Conservation (phyloP, 2,888 invertebrate genomes). For the Elegia similella region DNA sequence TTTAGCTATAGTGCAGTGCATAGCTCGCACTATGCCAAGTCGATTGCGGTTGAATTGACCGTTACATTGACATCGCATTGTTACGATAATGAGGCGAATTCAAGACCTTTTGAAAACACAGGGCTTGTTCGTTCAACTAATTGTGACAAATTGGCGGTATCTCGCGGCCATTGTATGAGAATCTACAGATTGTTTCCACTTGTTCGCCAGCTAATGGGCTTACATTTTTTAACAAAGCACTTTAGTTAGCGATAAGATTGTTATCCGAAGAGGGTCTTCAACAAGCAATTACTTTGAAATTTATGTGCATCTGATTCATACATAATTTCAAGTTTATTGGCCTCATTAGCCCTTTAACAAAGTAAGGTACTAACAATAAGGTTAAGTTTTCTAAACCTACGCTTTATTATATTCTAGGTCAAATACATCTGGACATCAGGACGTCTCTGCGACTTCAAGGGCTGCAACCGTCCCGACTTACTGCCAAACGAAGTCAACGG, state of each 20-base stretch:
- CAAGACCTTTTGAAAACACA: constrained; percentile 24
- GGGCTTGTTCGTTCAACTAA: constrained; percentile 29
- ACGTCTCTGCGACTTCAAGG: constrained; percentile 93
- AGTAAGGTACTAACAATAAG: neutral
- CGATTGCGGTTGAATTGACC: constrained; percentile 22
- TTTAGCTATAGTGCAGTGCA: neutral
- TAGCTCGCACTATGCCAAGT: constrained; percentile 34
- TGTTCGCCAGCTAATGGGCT: constrained; percentile 38
- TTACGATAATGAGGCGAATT: constrained; percentile 40
- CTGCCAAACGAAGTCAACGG: constrained; percentile 91
- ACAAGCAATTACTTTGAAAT: constrained; percentile 14
- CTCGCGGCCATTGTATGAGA: constrained; percentile 39
- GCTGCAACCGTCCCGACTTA: constrained; percentile 92
- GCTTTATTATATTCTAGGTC: constrained; percentile 71
- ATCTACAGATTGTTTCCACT: constrained; percentile 37
- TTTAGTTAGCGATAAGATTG: constrained; percentile 37
- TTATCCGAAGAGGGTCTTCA: constrained; percentile 19
- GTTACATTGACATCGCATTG: constrained; percentile 36
- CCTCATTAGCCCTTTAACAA: too few species aligned
- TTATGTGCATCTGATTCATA: neutral
- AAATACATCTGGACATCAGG: constrained; percentile 97
- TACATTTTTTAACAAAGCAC: constrained; percentile 32
- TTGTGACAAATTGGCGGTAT: constrained; percentile 48
- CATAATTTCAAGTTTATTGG: too few species aligned
- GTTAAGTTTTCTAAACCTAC: neutral